phyloP scores from a whole-genome alignment of 1,140 invertebrate species.

The Drosophila melanogaster region DNA sequence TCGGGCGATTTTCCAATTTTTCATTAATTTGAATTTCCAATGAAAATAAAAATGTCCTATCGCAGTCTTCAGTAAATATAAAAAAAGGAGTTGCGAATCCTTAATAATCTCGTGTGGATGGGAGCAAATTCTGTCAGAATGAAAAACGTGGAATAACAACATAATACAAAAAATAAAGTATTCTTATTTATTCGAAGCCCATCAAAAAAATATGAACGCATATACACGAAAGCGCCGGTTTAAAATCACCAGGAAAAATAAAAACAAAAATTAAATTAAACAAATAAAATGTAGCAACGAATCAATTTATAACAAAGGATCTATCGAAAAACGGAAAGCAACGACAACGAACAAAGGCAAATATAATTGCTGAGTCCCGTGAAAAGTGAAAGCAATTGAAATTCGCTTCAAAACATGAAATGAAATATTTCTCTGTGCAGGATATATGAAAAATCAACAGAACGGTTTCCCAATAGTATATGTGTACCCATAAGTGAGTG shows the following conservation, averaged over 20 bases:
- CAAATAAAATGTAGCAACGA: conserved; percentile 29
- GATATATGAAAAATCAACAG: conserved; percentile 45
- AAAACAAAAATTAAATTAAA: conserved; percentile 8
- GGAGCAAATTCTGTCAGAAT: background rate
- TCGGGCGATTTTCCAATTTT: background rate
- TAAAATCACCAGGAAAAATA: background rate
- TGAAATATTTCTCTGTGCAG: conserved; percentile 39
- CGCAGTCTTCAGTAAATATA: background rate
- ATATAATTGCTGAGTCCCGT: conserved; percentile 14
- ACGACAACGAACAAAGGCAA: conserved; percentile 22
- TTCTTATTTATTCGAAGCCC: background rate
- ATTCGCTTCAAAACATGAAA: conserved; percentile 13
- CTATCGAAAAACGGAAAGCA: conserved; percentile 13
- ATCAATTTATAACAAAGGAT: conserved; percentile 20
- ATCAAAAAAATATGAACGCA: conserved; percentile 16
- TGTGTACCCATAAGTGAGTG: conserved; percentile 29
- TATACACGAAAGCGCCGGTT: conserved; percentile 23
- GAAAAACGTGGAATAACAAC: background rate
- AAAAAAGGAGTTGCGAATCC: background rate
- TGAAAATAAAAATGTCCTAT: too few species aligned
- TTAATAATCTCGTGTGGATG: conserved; percentile 1
- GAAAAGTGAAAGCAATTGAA: conserved; percentile 36
- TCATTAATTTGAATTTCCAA: background rate
- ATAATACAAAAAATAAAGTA: background rate
- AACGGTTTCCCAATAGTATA: conserved; percentile 35